Base-by-base conservation (phyloP, 2,113 vertebrate species). In the Ciconia boyciana region DNA sequence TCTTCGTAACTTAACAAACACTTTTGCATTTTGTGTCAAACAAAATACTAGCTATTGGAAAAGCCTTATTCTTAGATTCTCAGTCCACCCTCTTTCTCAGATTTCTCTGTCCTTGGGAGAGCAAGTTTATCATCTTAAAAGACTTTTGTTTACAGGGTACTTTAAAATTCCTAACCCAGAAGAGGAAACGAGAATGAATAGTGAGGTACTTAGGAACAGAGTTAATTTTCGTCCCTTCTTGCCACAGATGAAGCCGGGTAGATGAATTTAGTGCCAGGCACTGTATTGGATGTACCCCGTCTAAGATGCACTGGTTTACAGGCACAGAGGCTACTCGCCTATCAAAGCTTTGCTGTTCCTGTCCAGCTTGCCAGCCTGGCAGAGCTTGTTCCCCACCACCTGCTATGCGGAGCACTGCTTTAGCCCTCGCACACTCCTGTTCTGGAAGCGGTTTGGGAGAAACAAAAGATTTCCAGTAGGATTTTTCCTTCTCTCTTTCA, bases 401-500 rank as follows among this genome's bases (percentile, higher is more conserved):
- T 13, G 15, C 65, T 21, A 39, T 19, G 55, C 3, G 2, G 19
- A 18, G 52, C 28, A 1, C 26, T 3, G 19, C 54, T 32, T 7
- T 12, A 25, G 18, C 44, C 36, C 34, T 48, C 6, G 1, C 16
- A 3, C 26, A 0, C 16, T 32, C 32, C 68, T 9, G 3, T 16
- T 43, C 58, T 43, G 51, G 36, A 72, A 11, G 28, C 3, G 2
- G 7, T 44, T 28, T 34, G 41, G 74, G 49, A 64, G 43, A 51
- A 65, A 36, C 12, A 7, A n/a, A 17, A 58, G 25, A 32, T 58
- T 74, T 61, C 51, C 46, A 3, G 1, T 16, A 24, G 39, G 28
- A 29, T 46, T n/a, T 43, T 46, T 39, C 10, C 8, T 34, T 46
- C 28, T 34, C 31, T 51, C 21, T 46, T 31, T 11, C 34, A 31